Conservation (phyloP, 2,113 vertebrate genomes). For the Amblyopsis rosae region DNA sequence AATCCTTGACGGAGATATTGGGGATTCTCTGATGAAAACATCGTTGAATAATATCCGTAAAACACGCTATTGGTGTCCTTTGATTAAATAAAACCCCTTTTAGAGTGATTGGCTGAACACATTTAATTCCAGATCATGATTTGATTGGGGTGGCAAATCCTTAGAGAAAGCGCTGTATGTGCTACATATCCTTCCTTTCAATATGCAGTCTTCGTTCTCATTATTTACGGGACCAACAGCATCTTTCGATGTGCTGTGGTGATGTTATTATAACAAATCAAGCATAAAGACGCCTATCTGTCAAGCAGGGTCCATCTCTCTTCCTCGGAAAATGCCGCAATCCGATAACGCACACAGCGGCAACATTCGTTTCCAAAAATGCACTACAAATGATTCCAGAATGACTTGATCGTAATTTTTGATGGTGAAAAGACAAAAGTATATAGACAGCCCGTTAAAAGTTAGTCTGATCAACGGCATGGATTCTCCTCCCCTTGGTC, state of each 20-base stretch:
- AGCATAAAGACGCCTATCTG: conserved; percentile 7
- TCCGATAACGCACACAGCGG: conserved; percentile 38
- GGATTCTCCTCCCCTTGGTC: conserved; percentile 64
- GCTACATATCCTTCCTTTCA: conserved; percentile 56
- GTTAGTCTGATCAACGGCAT: conserved; percentile 26
- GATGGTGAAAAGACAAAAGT: conserved; percentile 12
- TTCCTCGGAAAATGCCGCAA: conserved; percentile 53
- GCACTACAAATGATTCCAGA: conserved; percentile 40
- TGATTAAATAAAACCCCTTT: conserved; percentile 29
- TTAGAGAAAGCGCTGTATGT: conserved; percentile 43
- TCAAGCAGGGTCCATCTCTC: conserved; percentile 35
- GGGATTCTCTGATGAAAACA: conserved; percentile 82
- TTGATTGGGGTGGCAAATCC: conserved; percentile 52
- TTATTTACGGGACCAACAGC: conserved; percentile 30
- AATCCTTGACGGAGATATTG: conserved; percentile 81
- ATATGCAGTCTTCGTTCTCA: conserved; percentile 57
- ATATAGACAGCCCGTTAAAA: conserved; percentile 21
- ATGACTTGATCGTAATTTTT: conserved; percentile 6
- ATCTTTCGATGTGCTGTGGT: conserved; percentile 3
- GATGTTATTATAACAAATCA: conserved; percentile 10
- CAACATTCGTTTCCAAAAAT: conserved; percentile 58
- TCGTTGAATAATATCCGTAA: conserved; percentile 51
- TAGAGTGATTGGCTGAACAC: conserved; percentile 44
- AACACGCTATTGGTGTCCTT: conserved; percentile 15
- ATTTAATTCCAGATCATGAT: conserved; percentile 46